phyloP scores from a whole-genome alignment of 1,140 invertebrate species.

The Littorina saxatilis region DNA sequence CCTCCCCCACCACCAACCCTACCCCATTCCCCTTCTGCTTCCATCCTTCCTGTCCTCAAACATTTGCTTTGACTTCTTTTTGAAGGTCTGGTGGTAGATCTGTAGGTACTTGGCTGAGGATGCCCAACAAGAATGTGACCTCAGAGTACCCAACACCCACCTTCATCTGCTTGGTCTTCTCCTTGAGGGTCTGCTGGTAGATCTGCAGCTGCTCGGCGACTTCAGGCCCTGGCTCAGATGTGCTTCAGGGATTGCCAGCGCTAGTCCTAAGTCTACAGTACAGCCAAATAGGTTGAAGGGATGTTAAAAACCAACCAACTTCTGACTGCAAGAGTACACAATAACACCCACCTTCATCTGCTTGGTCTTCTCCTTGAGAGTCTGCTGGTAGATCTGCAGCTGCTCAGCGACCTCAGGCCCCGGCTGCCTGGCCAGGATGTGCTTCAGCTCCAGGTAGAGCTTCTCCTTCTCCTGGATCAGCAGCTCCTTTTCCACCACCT shows the following conservation, averaged over 20 bases:
- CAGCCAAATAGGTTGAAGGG: too few relatives aligned
- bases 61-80: too few relatives aligned
- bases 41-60: too few relatives aligned
- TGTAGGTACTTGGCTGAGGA: too few relatives aligned
- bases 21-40: not conserved
- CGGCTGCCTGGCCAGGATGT: conserved; percentile 78
- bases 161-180: too few relatives aligned
- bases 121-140: too few relatives aligned
- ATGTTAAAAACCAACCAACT: too few relatives aligned
- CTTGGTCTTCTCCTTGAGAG: conserved; percentile 76
- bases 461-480: conserved; percentile 81
- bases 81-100: too few relatives aligned
- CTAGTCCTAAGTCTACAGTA: too few relatives aligned
- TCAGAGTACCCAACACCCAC: conserved; percentile 63
- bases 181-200: too few relatives aligned
- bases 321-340: too few relatives aligned
- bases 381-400: conserved; percentile 75
- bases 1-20: not conserved
- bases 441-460: conserved; percentile 80
- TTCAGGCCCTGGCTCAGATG: conserved; percentile 79
- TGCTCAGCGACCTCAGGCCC: conserved; percentile 79
- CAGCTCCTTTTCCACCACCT: conserved; percentile 80
- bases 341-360: conserved; percentile 74
- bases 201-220: too few relatives aligned
- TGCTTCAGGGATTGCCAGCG: conserved; percentile 81